Evolutionary conservation across 2,797 vertebrate species (phyloP).

Genomic region (Chromobotia macracanthus): DNA sequence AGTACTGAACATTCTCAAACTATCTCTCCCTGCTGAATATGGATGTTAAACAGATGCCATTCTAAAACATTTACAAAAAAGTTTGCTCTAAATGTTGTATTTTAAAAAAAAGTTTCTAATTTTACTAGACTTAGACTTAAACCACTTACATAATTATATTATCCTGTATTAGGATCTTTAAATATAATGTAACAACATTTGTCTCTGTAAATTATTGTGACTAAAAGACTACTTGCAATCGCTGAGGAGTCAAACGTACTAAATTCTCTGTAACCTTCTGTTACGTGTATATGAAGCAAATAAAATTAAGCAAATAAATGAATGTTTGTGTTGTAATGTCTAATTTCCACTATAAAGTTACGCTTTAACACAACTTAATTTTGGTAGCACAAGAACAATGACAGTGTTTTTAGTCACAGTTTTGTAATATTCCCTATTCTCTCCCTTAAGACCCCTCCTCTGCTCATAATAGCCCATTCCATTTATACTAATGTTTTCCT

Average conservation of each 20-base stretch:
- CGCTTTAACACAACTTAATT: neutral
- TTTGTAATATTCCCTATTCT: constrained; percentile 19
- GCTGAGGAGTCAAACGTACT: neutral
- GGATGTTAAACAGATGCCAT: too few species aligned
- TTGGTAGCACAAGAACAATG: neutral
- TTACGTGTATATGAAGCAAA: neutral
- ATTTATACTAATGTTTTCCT: constrained; percentile 20
- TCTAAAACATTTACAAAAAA: too few species aligned
- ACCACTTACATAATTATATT: too few species aligned
- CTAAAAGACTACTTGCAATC: neutral
- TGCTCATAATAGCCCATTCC: constrained; percentile 12
- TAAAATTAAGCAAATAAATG: neutral
- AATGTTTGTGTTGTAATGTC: neutral
- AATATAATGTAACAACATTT: too few species aligned
- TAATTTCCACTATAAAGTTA: neutral
- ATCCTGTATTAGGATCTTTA: neutral
- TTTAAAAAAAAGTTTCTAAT: neutral
- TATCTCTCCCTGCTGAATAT: too few species aligned
- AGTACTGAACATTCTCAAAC: neutral
- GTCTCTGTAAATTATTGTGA: too few species aligned
- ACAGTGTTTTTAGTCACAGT: neutral
- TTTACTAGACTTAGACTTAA: too few species aligned
- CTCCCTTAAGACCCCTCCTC: constrained; percentile 37
- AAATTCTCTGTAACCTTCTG: neutral
- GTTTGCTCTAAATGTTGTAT: neutral